Conservation (phyloP, 2,113 vertebrate genomes). For the Pangasianodon gigas region DNA sequence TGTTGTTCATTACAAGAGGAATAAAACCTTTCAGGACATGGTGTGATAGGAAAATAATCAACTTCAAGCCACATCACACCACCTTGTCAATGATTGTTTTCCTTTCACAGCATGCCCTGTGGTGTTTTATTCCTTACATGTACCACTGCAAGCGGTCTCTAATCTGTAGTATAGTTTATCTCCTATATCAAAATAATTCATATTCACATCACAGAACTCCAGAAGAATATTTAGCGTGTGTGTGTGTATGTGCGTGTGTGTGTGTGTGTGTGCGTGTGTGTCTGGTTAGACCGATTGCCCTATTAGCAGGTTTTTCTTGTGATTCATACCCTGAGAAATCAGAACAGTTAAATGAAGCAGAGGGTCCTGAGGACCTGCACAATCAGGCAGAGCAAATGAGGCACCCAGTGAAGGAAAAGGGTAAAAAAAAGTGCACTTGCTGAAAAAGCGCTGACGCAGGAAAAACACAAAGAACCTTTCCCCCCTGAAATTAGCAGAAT, state of each 20-base stretch:
- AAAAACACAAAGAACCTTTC: conserved; percentile 53
- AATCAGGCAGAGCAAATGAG: conserved; percentile 56
- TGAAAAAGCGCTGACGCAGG: conserved; percentile 61
- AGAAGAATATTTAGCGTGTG: conserved; percentile 33
- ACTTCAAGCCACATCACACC: background rate
- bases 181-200: conserved; percentile 29
- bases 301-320: conserved; percentile 51
- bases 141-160: background rate
- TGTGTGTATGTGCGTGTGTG: background rate
- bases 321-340: conserved; percentile 52
- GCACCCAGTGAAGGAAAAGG: conserved; percentile 41
- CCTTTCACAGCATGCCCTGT: background rate
- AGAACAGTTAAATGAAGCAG: conserved; percentile 55
- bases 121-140: background rate
- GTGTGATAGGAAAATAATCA: background rate
- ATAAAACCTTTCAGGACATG: background rate
- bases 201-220: conserved; percentile 44
- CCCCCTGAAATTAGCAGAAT: conserved; percentile 52
- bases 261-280: background rate
- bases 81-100: background rate
- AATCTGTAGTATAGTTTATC: background rate
- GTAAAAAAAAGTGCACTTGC: conserved; percentile 44
- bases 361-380: conserved; percentile 53
- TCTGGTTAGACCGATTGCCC: conserved; percentile 45
- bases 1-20: background rate